Evolutionary conservation across 37 sponge, comb jelly and placozoan species (phyloP).

Genomic region (Spongilla lacustris): DNA sequence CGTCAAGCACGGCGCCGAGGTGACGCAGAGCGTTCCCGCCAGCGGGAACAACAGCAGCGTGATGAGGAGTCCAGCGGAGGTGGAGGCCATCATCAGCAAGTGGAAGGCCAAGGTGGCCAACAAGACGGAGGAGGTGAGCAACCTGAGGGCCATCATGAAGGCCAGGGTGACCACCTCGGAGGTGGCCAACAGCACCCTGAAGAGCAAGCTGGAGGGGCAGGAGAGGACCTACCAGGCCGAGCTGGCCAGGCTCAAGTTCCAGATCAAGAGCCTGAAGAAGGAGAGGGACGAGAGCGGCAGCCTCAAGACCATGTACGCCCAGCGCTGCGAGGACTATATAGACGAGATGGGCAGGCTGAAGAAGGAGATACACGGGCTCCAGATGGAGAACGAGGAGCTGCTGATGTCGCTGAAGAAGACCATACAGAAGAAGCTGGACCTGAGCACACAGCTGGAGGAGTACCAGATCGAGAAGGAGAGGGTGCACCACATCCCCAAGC

Average conservation of each 20-base stretch:
- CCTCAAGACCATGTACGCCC: constrained; percentile 49
- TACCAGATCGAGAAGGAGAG: constrained; percentile 80
- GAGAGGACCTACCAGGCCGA: constrained; percentile 58
- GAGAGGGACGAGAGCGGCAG: constrained; percentile 55
- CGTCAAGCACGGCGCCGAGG: not conserved
- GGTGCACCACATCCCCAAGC: constrained; percentile 46
- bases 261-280: constrained; percentile 60
- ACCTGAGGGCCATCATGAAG: constrained; percentile 74
- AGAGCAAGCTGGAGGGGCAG: constrained; percentile 76
- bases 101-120: constrained; percentile 44
- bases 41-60: not conserved
- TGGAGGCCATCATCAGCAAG: constrained; percentile 48
- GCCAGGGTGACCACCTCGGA: constrained; percentile 72
- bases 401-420: constrained; percentile 65
- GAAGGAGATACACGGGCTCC: constrained; percentile 25
- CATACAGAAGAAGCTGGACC: constrained; percentile 77
- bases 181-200: constrained; percentile 65
- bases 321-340: constrained; percentile 68
- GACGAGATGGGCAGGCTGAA: constrained; percentile 51
- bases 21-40: not conserved
- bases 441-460: constrained; percentile 70
- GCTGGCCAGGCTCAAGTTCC: constrained; percentile 51
- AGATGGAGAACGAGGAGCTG: constrained; percentile 46
- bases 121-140: constrained; percentile 66
- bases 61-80: constrained; percentile 17